Evolutionary conservation across 2,888 invertebrate genomes (phyloP).

Genomic region (Zelleria hepariella): DNA sequence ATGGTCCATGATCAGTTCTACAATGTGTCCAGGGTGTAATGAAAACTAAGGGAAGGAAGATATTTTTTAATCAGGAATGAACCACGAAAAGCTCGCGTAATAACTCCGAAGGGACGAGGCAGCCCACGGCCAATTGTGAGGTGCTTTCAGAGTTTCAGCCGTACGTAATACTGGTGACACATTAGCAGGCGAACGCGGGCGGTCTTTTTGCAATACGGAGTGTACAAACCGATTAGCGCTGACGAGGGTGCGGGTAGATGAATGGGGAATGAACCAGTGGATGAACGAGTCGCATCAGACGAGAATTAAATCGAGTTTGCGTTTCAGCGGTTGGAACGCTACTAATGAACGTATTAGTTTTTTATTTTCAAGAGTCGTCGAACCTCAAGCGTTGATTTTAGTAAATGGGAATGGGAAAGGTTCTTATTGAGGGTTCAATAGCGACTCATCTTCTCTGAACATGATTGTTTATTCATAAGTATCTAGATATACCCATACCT

Average conservation of each 20-base stretch:
- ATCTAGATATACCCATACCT: too few relatives aligned
- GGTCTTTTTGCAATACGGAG: background rate
- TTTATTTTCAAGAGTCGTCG: too few relatives aligned
- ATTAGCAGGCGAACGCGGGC: background rate
- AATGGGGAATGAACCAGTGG: background rate
- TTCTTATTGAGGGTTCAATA: too few relatives aligned
- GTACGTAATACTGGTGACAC: constrained; percentile 17
- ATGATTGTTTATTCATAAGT: too few relatives aligned
- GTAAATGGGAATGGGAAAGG: too few relatives aligned
- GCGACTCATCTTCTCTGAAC: too few relatives aligned
- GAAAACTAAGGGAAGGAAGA: too few relatives aligned
- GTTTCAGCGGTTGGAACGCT: background rate
- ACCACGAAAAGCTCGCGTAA: background rate
- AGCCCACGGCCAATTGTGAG: constrained; percentile 44
- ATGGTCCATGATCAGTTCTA: too few relatives aligned
- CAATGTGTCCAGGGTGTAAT: too few relatives aligned
- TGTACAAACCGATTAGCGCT: background rate
- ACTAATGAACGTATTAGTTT: too few relatives aligned
- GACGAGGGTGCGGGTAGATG: background rate
- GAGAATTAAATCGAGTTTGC: background rate
- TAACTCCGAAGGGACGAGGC: constrained; percentile 5
- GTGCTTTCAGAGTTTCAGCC: constrained; percentile 37
- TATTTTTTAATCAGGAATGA: background rate
- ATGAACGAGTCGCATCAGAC: background rate
- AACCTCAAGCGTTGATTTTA: too few relatives aligned